Conservation (phyloP, 2,888 invertebrate genomes). For the Theodoxus fluviatilis region DNA sequence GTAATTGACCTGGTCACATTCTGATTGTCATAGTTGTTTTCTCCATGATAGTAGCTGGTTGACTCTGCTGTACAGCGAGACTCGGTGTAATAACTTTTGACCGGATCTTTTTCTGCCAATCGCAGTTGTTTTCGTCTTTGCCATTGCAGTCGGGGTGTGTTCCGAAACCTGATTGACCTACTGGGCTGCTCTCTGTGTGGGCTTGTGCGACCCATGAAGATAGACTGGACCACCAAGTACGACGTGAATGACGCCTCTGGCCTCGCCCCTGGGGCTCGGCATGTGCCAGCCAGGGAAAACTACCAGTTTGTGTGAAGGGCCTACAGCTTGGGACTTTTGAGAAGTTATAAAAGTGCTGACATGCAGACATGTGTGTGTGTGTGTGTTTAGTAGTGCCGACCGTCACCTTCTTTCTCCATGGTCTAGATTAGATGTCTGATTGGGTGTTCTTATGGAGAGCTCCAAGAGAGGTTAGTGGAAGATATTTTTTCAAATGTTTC, state of each 20-base stretch:
- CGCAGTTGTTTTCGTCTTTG: not conserved
- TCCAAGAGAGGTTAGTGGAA: too few relatives aligned
- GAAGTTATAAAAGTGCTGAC: too few relatives aligned
- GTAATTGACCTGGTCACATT: too few relatives aligned
- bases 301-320: constrained; percentile 52
- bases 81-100: not conserved
- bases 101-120: not conserved
- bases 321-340: not conserved
- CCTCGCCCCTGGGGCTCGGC: constrained; percentile 34
- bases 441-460: too few relatives aligned
- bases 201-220: constrained; percentile 74
- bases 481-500: too few relatives aligned
- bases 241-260: constrained; percentile 48
- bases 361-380: too few relatives aligned
- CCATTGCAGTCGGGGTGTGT: constrained; percentile 79
- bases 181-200: constrained; percentile 82
- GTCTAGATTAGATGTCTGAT: too few relatives aligned
- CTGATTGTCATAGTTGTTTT: not conserved
- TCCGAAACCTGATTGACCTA: constrained; percentile 85
- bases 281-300: constrained; percentile 44
- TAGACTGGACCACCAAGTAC: constrained; percentile 75
- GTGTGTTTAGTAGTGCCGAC: too few relatives aligned
- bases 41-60: not conserved
- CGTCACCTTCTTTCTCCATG: too few relatives aligned
- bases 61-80: not conserved